These are phyloP conservation scores for Eospalax fontanierii DNA, from an alignment of 2,797 vertebrate species.

Conservation along the genomic window DNA sequence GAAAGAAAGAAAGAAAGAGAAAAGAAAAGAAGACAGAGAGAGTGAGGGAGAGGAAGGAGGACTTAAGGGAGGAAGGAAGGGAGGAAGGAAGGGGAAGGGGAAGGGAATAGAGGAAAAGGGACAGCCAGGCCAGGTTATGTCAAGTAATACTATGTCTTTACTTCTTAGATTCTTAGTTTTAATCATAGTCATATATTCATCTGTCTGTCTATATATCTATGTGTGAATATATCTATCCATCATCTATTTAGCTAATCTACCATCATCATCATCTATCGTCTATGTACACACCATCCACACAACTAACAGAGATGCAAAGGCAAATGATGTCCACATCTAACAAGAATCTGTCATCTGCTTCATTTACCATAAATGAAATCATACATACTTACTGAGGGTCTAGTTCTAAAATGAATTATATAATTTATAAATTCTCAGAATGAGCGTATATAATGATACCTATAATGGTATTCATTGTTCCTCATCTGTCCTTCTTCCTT, in stretches of 20 bases:
- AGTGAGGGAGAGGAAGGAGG: no score
- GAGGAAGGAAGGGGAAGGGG: background rate
- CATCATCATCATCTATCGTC: background rate
- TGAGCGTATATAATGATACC: background rate
- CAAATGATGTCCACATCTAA: background rate
- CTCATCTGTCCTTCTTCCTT: background rate
- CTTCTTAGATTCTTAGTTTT: conserved; percentile 49
- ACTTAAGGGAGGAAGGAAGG: background rate
- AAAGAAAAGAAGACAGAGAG: background rate
- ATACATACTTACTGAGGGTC: conserved; percentile 12
- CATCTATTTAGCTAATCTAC: no score
- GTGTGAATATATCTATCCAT: no score
- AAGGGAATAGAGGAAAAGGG: background rate
- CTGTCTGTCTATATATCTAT: background rate
- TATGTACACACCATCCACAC: background rate
- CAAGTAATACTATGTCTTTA: background rate
- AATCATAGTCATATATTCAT: background rate
- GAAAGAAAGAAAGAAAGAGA: no score
- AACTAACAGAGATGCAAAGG: conserved; percentile 26
- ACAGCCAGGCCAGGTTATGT: background rate
- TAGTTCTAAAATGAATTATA: conserved; percentile 22
- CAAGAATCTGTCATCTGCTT: background rate
- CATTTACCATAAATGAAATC: background rate
- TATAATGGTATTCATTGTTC: background rate
- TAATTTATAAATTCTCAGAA: background rate